Evolutionary conservation across 2,113 vertebrate genomes (phyloP).

Genomic region (Sturnira hondurensis): DNA sequence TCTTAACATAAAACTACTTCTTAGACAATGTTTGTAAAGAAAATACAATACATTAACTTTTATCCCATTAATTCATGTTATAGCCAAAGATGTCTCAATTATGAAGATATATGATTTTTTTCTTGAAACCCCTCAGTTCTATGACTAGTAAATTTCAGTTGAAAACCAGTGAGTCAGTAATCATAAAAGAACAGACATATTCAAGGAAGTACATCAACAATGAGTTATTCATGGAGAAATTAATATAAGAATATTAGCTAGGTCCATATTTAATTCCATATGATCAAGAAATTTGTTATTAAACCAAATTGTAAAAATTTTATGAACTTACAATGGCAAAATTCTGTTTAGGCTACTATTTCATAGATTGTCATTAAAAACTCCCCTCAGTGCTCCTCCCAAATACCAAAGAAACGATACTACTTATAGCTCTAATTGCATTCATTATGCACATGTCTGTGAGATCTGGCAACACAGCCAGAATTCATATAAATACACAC

Average conservation of each 20-base stretch:
- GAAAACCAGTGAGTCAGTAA: background rate
- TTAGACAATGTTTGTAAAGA: background rate
- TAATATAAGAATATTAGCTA: background rate
- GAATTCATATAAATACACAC: background rate
- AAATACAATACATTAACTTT: conserved; percentile 5
- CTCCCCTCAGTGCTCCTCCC: background rate
- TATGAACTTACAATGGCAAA: background rate
- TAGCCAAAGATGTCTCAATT: background rate
- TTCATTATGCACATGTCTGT: background rate
- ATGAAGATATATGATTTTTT: background rate
- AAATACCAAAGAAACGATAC: background rate
- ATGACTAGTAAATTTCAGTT: background rate
- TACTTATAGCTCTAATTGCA: background rate
- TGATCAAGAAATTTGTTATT: background rate
- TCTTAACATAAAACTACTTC: background rate
- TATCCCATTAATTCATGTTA: background rate
- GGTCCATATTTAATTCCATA: background rate
- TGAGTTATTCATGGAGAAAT: background rate
- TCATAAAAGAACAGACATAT: background rate
- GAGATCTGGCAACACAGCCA: background rate
- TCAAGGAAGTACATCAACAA: background rate
- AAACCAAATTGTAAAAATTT: background rate
- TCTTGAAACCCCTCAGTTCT: background rate
- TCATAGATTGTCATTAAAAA: background rate
- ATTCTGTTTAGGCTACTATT: background rate